Conservation (phyloP, 2,113 vertebrate species). For the Hyaena hyaena region DNA sequence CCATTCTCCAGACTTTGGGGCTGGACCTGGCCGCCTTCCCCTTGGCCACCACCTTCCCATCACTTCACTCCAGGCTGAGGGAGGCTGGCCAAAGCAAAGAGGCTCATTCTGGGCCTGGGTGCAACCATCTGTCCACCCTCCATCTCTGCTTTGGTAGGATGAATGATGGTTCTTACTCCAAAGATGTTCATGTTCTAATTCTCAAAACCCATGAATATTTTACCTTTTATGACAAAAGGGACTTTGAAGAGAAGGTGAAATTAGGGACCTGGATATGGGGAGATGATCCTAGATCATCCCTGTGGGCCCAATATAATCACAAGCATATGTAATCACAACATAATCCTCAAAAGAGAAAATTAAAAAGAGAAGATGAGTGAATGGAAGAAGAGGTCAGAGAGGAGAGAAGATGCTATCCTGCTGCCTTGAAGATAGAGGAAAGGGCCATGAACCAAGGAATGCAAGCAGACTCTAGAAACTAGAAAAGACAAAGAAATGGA, state of each 20-base stretch:
- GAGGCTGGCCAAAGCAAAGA: background rate
- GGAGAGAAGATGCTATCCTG: background rate
- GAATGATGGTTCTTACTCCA: background rate
- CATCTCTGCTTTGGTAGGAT: background rate
- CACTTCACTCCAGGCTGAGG: background rate
- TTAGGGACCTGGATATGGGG: background rate
- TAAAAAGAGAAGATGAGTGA: background rate
- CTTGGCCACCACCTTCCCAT: background rate
- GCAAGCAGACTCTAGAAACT: background rate
- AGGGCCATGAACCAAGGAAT: background rate
- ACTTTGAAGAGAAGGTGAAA: background rate
- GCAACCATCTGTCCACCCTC: background rate
- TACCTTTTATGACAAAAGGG: background rate
- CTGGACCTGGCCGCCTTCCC: background rate
- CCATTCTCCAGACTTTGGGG: background rate
- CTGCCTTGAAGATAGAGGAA: background rate
- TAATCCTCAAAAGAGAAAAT: conserved; percentile 21
- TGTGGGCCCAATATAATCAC: background rate
- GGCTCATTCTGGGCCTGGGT: background rate
- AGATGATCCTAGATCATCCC: background rate
- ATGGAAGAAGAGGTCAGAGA: background rate
- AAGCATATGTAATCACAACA: background rate
- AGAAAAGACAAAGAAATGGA: background rate
- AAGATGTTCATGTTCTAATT: background rate
- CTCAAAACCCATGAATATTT: background rate